A percentile compares a stretch with the other conserved stretches of the same genome.
Evolutionary conservation across 2,113 vertebrate species (phyloP).

Genomic region (Hippocampus comes): DNA sequence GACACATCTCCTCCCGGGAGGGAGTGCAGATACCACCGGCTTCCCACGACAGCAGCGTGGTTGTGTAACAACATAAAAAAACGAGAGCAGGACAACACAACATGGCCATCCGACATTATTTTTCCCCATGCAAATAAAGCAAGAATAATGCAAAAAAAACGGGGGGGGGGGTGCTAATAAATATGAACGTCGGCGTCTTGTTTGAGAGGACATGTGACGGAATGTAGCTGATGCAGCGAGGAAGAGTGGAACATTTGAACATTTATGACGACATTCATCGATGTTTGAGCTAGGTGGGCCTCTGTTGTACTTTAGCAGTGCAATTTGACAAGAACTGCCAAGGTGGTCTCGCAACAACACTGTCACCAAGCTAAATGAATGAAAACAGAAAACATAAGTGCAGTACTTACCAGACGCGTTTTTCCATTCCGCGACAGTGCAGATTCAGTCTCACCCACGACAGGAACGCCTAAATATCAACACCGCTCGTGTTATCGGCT

Average conservation of each 20-base stretch:
- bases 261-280: background rate
- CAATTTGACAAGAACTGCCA: background rate
- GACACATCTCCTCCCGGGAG: constrained; percentile 43
- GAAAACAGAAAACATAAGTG: constrained; percentile 15
- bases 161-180: constrained; percentile 30
- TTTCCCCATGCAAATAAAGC: background rate
- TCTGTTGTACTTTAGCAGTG: constrained; percentile 5
- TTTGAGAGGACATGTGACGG: constrained; percentile 26
- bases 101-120: constrained; percentile 2
- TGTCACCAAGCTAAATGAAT: constrained; percentile 10
- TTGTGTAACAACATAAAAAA: constrained; percentile 40
- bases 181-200: constrained; percentile 47
- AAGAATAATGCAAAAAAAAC: background rate
- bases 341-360: background rate
- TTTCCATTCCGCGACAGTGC: constrained; percentile 53
- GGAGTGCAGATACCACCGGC: constrained; percentile 21
- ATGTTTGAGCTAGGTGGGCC: constrained; percentile 5
- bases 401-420: constrained; percentile 59
- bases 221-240: constrained; percentile 15
- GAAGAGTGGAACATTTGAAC: background rate
- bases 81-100: constrained; percentile 19
- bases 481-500: constrained; percentile 23
- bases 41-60: constrained; percentile 13
- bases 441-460: constrained; percentile 14
- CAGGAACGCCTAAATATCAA: constrained; percentile 22